phyloP scores from a whole-genome alignment of 2,113 vertebrate genomes.

The Eulemur macaco region DNA sequence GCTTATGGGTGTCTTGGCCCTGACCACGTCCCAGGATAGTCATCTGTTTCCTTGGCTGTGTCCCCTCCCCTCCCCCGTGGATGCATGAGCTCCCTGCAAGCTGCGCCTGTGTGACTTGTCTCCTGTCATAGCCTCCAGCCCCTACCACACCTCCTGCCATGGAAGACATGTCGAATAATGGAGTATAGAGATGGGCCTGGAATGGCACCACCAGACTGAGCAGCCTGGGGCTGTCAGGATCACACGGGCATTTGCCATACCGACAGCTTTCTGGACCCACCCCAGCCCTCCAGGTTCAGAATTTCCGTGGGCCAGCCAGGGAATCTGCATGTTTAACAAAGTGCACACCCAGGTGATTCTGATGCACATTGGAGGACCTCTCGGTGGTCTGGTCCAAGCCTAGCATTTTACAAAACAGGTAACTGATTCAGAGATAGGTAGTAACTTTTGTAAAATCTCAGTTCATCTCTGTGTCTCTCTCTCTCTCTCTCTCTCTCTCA shows the following conservation, averaged over 20 bases:
- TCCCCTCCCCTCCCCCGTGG: background rate
- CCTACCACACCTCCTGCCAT: background rate
- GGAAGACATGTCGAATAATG: background rate
- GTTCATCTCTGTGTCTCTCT: background rate
- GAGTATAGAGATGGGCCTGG: background rate
- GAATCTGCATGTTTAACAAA: background rate
- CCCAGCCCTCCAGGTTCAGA: background rate
- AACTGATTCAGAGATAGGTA: background rate
- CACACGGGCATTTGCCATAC: background rate
- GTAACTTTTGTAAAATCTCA: background rate
- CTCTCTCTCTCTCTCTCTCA: background rate
- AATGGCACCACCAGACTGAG: background rate
- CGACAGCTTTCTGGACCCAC: background rate
- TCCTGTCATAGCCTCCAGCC: background rate
- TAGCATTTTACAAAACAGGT: background rate
- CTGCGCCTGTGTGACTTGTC: background rate
- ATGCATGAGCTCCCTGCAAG: background rate
- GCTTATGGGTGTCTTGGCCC: background rate
- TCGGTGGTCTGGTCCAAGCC: background rate
- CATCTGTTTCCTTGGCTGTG: background rate
- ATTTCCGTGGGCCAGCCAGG: background rate
- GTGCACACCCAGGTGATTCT: background rate
- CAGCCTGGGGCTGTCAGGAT: background rate
- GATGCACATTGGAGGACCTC: background rate
- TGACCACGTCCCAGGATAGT: background rate